Conservation (phyloP, 2,113 vertebrate species). For the Morphnarchus princeps region DNA sequence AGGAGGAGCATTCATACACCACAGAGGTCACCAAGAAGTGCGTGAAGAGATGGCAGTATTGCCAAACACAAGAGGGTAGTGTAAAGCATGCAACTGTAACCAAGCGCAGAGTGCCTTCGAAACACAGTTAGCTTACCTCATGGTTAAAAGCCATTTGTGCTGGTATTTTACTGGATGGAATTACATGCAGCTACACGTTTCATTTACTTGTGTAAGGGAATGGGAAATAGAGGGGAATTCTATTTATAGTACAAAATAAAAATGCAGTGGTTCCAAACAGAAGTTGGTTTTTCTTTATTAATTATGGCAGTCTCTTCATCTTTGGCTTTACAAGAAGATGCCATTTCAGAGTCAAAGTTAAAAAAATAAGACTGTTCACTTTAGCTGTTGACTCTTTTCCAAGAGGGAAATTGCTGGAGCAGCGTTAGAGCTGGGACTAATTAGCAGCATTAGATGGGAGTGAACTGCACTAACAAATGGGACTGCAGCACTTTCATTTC, state of each 20-base stretch:
- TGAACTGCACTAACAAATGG: neutral
- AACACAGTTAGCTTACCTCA: neutral
- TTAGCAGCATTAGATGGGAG: neutral
- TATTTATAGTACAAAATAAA: conserved; percentile 78
- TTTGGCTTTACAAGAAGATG: neutral
- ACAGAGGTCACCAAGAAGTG: neutral
- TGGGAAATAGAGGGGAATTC: conserved; percentile 68
- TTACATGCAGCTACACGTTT: conserved; percentile 43
- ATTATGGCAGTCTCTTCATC: neutral
- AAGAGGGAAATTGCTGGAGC: neutral
- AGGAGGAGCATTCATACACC: neutral
- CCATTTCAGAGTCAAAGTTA: neutral
- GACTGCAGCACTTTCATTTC: neutral
- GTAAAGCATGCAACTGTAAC: neutral
- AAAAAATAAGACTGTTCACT: neutral
- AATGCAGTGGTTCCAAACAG: conserved; percentile 66
- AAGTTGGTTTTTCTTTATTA: neutral
- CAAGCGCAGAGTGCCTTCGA: conserved; percentile 13
- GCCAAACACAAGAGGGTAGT: neutral
- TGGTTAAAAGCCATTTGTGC: neutral
- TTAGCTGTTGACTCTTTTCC: neutral
- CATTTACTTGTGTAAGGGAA: conserved; percentile 62
- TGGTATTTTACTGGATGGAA: conserved; percentile 49
- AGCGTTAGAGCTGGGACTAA: neutral
- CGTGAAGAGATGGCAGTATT: neutral